Percentiles rank a stretch among this genome's conserved stretches.
phyloP scores from a whole-genome alignment of 2,888 invertebrate species.

The Gnatocerus cornutus region DNA sequence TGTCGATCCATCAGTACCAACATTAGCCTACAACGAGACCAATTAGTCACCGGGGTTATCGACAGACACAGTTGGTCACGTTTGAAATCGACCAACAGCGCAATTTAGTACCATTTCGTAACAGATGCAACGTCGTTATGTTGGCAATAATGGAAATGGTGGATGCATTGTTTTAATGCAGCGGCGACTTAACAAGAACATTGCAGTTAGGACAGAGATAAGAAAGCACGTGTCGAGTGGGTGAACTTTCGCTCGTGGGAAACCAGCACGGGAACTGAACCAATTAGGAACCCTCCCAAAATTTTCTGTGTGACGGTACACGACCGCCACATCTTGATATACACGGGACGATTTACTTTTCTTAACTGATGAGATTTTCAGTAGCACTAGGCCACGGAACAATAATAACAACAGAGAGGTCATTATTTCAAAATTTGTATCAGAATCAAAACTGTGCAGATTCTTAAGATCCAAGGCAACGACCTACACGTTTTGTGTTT shows the following conservation, averaged over 20 bases:
- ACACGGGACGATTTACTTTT: constrained; percentile 10
- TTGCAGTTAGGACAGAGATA: constrained; percentile 55
- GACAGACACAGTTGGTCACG: constrained; percentile 43
- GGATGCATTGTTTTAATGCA: constrained; percentile 40
- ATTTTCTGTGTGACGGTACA: constrained; percentile 34
- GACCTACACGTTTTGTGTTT: constrained; percentile 19
- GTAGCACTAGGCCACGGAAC: constrained; percentile 4
- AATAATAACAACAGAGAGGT: background rate
- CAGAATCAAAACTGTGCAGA: too few species aligned
- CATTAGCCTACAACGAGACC: constrained; percentile 65
- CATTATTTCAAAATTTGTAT: too few species aligned
- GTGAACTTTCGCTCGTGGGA: constrained; percentile 62
- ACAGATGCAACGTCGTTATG: constrained; percentile 29
- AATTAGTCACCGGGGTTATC: constrained; percentile 56
- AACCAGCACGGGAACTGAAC: constrained; percentile 61
- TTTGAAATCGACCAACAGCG: constrained; percentile 47
- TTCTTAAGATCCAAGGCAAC: constrained; percentile 8
- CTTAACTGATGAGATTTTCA: constrained; percentile 22
- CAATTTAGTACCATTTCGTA: constrained; percentile 41
- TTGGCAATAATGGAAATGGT: constrained; percentile 37
- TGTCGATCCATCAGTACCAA: constrained; percentile 67
- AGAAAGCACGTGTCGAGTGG: constrained; percentile 63
- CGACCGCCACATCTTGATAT: constrained; percentile 38
- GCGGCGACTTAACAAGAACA: constrained; percentile 46
- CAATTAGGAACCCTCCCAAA: constrained; percentile 54